Evolutionary conservation across 2,113 vertebrate genomes (phyloP), one percentile per base, ranked within the genome.

Genomic region (Peromyscus maniculatus): DNA sequence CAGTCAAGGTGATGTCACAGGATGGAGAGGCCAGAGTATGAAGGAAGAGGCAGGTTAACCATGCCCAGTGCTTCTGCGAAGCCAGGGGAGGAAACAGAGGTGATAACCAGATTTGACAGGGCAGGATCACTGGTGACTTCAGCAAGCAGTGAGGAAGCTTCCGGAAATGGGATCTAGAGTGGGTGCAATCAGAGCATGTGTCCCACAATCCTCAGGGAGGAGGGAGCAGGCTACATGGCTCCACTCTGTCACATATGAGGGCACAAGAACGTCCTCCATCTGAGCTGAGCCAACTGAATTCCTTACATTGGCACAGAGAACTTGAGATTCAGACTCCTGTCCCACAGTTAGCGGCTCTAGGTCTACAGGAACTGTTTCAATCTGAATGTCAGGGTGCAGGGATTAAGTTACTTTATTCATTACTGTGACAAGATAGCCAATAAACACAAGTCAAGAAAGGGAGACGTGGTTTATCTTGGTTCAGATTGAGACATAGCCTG

Each of bases 131-230:
- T 28, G 17, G 71, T 12, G 39, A n/a, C 79, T 80, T 79, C 28
- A 5, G 43, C 26, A 26, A n/a, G 86, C 77, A 22, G 57, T 2
- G 19, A 66, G 10, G 74, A 62, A 57, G 55, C 69, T 67, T 72
- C 33, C 43, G 67, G 93, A n/a, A 31, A n/a, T 8, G 15, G 28
- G 43, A 71, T 83, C 28, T 33, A 11, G 71, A 86, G 36, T 26
- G 4, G 17, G 24, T 11, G 15, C 67, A 52, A n/a, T 39, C 49
- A 49, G 46, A 52, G 43, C 1, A 0, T 3, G 0, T 16, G 21
- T 3, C 72, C 46, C 26, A 57, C 26, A 28, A 22, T 64, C 66
- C 26, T 64, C 28, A 72, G 6, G 43, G 66, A 57, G 36, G 72
- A 39, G 57, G 77, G 33, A 46, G 39, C 1, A 52, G 55, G 67